These are phyloP conservation scores for Crotalus viridis DNA, from an alignment of 2,113 vertebrate species.

Conservation along the genomic window DNA sequence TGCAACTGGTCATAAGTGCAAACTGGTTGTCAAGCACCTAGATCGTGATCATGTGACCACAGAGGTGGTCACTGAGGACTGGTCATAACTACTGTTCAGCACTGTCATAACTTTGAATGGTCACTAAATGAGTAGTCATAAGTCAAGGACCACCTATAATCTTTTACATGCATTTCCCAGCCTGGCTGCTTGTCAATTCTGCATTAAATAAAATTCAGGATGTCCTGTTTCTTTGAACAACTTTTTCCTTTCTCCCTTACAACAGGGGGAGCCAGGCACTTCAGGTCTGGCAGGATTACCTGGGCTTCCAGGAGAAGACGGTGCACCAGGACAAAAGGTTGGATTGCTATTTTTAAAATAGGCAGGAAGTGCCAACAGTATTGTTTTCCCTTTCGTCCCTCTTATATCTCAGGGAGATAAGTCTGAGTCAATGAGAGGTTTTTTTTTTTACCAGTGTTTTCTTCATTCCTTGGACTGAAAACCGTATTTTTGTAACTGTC, in stretches of 20 bases:
- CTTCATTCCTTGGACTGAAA: background rate
- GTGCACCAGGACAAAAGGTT: constrained; percentile 84
- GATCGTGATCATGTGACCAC: background rate
- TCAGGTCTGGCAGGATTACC: constrained; percentile 79
- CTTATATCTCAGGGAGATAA: background rate
- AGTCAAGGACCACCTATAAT: background rate
- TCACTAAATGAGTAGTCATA: background rate
- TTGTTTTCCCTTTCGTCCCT: background rate
- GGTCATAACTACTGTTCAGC: background rate
- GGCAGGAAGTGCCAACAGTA: background rate
- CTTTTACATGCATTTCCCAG: background rate
- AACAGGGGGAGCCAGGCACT: constrained; percentile 80
- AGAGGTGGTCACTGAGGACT: background rate
- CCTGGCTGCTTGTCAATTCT: background rate
- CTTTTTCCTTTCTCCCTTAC: constrained; percentile 33
- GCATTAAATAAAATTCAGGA: background rate
- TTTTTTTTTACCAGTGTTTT: background rate
- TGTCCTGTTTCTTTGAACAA: background rate
- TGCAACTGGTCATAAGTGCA: background rate
- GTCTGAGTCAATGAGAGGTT: background rate
- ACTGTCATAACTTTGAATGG: background rate
- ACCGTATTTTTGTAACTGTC: background rate
- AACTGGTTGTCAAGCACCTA: background rate
- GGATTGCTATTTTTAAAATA: constrained; percentile 9
- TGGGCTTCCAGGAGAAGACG: constrained; percentile 85